Evolutionary conservation across 2,888 invertebrate species (phyloP), one percentile per base, ranked within the genome.

Genomic region (Hybos culiciformis): DNA sequence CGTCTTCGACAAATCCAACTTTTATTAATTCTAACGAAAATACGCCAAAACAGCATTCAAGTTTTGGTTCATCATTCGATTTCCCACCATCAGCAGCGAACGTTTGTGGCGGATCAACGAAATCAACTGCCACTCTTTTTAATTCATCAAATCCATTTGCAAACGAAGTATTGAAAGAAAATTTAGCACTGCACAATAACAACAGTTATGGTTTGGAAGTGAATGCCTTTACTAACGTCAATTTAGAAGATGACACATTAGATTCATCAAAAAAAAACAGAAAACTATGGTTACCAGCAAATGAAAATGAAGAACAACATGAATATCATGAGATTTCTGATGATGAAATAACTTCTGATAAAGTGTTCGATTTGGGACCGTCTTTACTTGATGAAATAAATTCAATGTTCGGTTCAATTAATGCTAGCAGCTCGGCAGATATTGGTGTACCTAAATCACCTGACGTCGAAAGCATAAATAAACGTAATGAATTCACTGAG

Each of bases 351-450:
- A 56, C 60, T 42, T 53, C 68, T 49, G 49, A 59, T 60, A 57
- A 68, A 61, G 54, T 66, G 57, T 56, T 82, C 50, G 87, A 88
- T 58, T 80, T 86, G 57, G 90, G 92, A 5, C 86, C 90, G 12
- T 92, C 92, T 48, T 69, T 96, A 41, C 71, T 94, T 60, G 93
- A 91, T 56, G 86, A 87, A 63, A 84, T 87, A 74, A 84, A 85
- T 56, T 82, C 87, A 43, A 86, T 94, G 72, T 85, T 94, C 57
- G 79, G 79, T 40, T 71, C 72, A 5, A 62, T 73, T 41, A 70
- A 69, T 54, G 62, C 63, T 14, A 55, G 58, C 3, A 55, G 56
- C 8, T 46, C 8, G 15, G 24, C 43, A 31, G 14, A 51, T 6
- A 50, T 47, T 7, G 37, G 44, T 11, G 18, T 26, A 31, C 5